Evolutionary conservation across 1,140 invertebrate species (phyloP), one percentile per base, ranked within the genome.

Genomic region (Drosophila varians): DNA sequence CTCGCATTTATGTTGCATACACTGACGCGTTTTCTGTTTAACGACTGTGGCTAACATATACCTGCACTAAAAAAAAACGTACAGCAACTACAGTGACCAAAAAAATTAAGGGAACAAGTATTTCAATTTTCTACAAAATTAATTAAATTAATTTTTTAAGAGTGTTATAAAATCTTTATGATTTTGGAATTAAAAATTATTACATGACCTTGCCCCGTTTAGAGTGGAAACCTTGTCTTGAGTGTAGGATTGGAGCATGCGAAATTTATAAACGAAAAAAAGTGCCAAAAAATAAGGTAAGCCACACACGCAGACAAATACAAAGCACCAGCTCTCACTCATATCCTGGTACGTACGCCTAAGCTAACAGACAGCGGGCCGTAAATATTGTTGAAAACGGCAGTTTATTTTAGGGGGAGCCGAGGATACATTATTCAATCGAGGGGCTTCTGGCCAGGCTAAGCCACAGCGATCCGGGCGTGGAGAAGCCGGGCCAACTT

Each of bases 331-430:
- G 19, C 47, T 47, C 31, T 38, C 68, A 71, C 23, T 52, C 77
- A 76, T 66, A 64, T 64, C 60, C 12, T 38, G 5, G 36, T 4
- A 16, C 3, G 14, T 36, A 11, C 62, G 73, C 78, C 78, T 76
- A 86, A 84, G 80, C 80, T 69, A 86, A 86, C 80, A 86, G 72
- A 84, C 69, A 72, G 45, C 66, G 64, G 47, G 68, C 80, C 76
- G 80, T 84, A 84, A 84, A 84, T 84, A 84, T 86, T 86, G 75
- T 86, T 73, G 56, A 86, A 79, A 84, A 79, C 57, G 68, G 72
- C 76, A 86, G 80, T 86, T 79, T 79, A 84, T 84, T 84, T 84
- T 86, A 80, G 72, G 80, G 52, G 46, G 49, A 40, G 52, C 60
- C 58, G 58, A 74, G 56, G 38, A 62, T 38, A 73, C 71, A 78